A percentile compares a stretch with the other conserved stretches of the same genome.
These are phyloP conservation scores for Boulengeromyrus knoepffleri DNA, from an alignment of 2,113 vertebrate species.

Conservation along the genomic window DNA sequence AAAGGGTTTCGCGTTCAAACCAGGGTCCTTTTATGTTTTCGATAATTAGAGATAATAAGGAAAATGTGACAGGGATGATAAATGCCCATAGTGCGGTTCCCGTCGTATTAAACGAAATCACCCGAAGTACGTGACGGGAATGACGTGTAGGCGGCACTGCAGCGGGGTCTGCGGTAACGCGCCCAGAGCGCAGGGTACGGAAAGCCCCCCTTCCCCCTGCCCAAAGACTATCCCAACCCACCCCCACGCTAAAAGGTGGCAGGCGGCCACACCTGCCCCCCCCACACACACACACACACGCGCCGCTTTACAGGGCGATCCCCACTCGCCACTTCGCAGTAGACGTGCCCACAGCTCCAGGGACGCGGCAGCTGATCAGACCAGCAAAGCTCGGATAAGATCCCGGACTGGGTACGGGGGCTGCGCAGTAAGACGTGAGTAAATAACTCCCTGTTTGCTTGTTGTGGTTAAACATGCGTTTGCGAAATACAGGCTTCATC, in stretches of 20 bases:
- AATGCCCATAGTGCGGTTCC: background rate
- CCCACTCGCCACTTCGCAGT: background rate
- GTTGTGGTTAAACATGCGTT: background rate
- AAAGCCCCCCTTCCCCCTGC: background rate
- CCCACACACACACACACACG: background rate
- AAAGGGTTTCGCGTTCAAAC: background rate
- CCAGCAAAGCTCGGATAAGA: background rate
- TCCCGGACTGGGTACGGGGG: background rate
- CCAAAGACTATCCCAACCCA: background rate
- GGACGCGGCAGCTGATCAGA: background rate
- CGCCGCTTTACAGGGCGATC: background rate
- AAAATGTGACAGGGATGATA: slow-evolving; percentile 8
- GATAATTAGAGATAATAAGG: background rate
- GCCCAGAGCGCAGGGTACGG: background rate
- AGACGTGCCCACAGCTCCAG: background rate
- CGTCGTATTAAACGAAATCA: background rate
- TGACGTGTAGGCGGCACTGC: background rate
- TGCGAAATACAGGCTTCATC: background rate
- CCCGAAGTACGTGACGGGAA: background rate
- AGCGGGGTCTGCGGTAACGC: background rate
- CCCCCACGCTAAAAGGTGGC: background rate
- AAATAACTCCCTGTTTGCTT: background rate
- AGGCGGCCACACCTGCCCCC: background rate
- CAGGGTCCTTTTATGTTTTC: background rate
- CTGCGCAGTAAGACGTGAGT: background rate